Evolutionary conservation across 2,888 invertebrate genomes (phyloP), one percentile per base, ranked within the genome.

Genomic region (Chrysomela aeneicollis): DNA sequence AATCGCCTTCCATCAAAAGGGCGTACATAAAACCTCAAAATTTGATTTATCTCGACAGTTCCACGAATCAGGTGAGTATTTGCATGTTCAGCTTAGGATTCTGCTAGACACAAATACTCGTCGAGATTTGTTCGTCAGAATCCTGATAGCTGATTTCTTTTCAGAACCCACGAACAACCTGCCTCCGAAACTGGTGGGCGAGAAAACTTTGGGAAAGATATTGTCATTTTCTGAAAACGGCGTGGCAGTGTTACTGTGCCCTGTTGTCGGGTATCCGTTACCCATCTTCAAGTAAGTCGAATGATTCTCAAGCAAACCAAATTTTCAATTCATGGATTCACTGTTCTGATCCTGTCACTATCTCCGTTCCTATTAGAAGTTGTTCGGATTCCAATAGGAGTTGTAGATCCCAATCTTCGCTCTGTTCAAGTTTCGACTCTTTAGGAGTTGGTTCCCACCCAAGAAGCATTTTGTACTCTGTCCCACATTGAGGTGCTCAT

Each of bases 261-360:
- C 89, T 77, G 87, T 89, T 74, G 88, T 90, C 79, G 89, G 89
- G 78, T 90, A 84, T 81, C 91, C 91, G 68, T 87, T 86, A 75
- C 91, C 91, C 70, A 77, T 87, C 71, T 90, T 87, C 87, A 90
- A 91, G 91, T 91, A 88, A 87, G 87, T 87, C n/a, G n/a, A n/a
- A n/a, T n/a, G n/a, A n/a, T n/a, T n/a, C n/a, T n/a, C n/a, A n/a
- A n/a, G n/a, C n/a, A n/a, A n/a, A n/a, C n/a, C n/a, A n/a, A n/a
- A n/a, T n/a, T n/a, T n/a, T n/a, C n/a, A n/a, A n/a, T n/a, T n/a
- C n/a, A n/a, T n/a, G n/a, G n/a, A n/a, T n/a, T n/a, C n/a, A n/a
- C n/a, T n/a, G n/a, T n/a, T n/a, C n/a, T n/a, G n/a, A n/a, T n/a
- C n/a, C n/a, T n/a, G n/a, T n/a, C n/a, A n/a, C n/a, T n/a, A n/a